A percentile compares a stretch with the other conserved stretches of the same genome.
Conservation (phyloP, 2,888 invertebrate species). For the Sesia bembeciformis region DNA sequence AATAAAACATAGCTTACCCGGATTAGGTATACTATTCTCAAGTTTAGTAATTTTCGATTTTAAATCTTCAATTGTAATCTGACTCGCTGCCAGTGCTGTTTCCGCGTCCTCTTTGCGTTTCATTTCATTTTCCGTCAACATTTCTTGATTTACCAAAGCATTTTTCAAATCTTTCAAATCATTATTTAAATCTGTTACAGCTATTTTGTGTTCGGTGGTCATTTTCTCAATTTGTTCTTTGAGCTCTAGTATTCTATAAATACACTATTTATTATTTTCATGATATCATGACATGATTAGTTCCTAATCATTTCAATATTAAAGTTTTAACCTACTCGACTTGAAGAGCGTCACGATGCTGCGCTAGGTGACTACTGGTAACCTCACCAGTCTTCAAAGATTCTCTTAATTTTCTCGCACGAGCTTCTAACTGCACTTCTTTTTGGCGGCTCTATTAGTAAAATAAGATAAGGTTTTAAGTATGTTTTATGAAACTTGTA, state of each 20-base stretch:
- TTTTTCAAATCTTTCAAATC: slow-evolving; percentile 38
- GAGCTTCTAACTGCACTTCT: slow-evolving; percentile 57
- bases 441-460: slow-evolving; percentile 49
- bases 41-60: slow-evolving; percentile 41
- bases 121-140: slow-evolving; percentile 25
- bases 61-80: slow-evolving; percentile 35
- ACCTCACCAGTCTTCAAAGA: slow-evolving; percentile 60
- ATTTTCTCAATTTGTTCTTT: slow-evolving; percentile 46
- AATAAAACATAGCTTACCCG: slow-evolving; percentile 25
- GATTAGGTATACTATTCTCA: slow-evolving; percentile 44
- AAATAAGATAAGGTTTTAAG: background rate
- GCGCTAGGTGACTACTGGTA: slow-evolving; percentile 40
- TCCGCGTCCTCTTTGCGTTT: slow-evolving; percentile 31
- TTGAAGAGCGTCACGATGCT: slow-evolving; percentile 49
- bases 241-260: slow-evolving; percentile 33
- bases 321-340: slow-evolving; percentile 32
- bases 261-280: too few relatives aligned
- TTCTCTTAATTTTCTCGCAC: slow-evolving; percentile 60
- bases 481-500: too few relatives aligned
- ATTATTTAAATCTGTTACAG: slow-evolving; percentile 34
- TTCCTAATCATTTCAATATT: too few relatives aligned
- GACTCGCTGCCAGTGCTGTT: slow-evolving; percentile 27
- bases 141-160: slow-evolving; percentile 33
- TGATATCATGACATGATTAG: too few relatives aligned
- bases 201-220: slow-evolving; percentile 33